Evolutionary conservation across 2,797 vertebrate species (phyloP).

Genomic region (Anabas testudineus): DNA sequence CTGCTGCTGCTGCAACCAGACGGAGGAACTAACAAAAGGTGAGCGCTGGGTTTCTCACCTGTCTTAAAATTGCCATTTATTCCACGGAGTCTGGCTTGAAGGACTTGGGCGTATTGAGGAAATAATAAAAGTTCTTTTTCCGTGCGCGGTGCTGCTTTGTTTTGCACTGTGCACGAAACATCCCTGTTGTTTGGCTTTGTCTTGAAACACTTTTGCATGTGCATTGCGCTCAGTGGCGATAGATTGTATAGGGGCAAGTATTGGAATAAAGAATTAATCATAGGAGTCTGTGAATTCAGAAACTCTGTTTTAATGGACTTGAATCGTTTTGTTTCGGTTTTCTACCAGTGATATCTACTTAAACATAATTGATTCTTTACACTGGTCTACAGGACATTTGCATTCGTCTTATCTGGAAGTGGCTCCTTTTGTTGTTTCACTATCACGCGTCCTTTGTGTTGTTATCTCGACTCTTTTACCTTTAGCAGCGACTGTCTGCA

Average conservation of each 20-base stretch:
- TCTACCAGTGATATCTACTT: not conserved
- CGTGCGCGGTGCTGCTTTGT: conserved; percentile 12
- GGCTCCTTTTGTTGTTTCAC: not conserved
- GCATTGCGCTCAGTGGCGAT: conserved; percentile 10
- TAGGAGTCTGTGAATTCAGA: no score
- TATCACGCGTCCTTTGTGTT: conserved; percentile 22
- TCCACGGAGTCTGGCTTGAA: not conserved
- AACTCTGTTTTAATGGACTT: no score
- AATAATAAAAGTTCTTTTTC: conserved; percentile 51
- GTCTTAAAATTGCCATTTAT: not conserved
- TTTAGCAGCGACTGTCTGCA: not conserved
- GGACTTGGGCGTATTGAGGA: not conserved
- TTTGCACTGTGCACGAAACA: conserved; percentile 23
- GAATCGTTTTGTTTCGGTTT: not conserved
- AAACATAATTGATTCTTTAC: not conserved
- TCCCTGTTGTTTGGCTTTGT: conserved; percentile 44
- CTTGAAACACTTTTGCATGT: conserved; percentile 40
- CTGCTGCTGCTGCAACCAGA: conserved; percentile 6
- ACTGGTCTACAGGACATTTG: not conserved
- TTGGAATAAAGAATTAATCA: fast-evolving
- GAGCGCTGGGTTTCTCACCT: conserved; percentile 1
- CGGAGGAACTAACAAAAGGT: conserved; percentile 43
- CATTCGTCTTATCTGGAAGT: not conserved
- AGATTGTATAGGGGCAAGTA: not conserved
- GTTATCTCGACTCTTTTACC: not conserved